phyloP scores from a whole-genome alignment of 2,888 invertebrate species.

The Boloria euphrosyne region DNA sequence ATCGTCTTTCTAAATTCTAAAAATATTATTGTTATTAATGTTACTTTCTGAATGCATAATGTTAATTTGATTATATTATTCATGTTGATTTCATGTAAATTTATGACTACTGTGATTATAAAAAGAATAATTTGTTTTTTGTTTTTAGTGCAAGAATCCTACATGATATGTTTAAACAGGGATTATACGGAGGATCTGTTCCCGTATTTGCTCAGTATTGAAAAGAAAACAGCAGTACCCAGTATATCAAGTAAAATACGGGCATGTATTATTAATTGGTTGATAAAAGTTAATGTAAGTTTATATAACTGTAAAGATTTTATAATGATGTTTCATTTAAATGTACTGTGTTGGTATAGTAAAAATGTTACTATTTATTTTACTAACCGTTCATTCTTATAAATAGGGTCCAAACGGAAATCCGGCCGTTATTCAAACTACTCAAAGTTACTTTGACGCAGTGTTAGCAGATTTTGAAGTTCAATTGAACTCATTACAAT shows the following conservation, averaged over 20 bases:
- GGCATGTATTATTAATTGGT: constrained; percentile 71
- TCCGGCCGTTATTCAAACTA: constrained; percentile 60
- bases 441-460: constrained; percentile 66
- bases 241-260: constrained; percentile 51
- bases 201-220: constrained; percentile 51
- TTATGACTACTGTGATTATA: too few species aligned
- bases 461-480: constrained; percentile 50
- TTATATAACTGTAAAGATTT: not conserved
- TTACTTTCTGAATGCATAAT: too few species aligned
- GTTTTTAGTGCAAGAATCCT: constrained; percentile 50
- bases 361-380: not conserved
- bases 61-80: not conserved
- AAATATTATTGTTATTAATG: not conserved
- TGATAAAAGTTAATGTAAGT: constrained; percentile 71
- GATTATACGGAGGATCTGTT: constrained; percentile 59
- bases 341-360: not conserved
- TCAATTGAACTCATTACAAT: constrained; percentile 56
- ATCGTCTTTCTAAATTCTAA: not conserved
- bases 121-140: constrained; percentile 1
- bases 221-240: constrained; percentile 48
- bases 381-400: not conserved
- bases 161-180: constrained; percentile 50
- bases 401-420: constrained; percentile 56
- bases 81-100: not conserved
- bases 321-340: not conserved